Conservation (phyloP, 2,888 invertebrate species). For the Dicyrtoma fusca region DNA sequence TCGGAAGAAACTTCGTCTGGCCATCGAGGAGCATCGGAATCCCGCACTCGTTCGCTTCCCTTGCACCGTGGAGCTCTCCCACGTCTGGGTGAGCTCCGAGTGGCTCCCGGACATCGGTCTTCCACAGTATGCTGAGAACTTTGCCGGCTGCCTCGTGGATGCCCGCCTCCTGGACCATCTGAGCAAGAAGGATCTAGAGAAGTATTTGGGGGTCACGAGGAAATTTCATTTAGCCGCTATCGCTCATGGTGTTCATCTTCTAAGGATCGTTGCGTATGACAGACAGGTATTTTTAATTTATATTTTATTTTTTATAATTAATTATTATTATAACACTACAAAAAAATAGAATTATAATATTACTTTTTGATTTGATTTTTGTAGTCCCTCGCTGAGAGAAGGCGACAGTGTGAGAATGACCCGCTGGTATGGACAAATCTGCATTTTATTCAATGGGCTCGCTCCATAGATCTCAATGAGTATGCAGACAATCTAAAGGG, state of each 20-base stretch:
- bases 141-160: constrained; percentile 86
- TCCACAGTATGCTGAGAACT: constrained; percentile 83
- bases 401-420: constrained; percentile 88
- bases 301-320: constrained; percentile 21
- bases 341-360: background rate
- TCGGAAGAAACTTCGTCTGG: constrained; percentile 86
- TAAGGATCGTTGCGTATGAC: constrained; percentile 90
- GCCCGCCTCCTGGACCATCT: constrained; percentile 90
- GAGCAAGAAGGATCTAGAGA: constrained; percentile 91
- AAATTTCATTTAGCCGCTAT: constrained; percentile 95
- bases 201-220: constrained; percentile 85
- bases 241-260: constrained; percentile 88
- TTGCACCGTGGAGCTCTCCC: constrained; percentile 81
- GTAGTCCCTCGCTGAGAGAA: constrained; percentile 80
- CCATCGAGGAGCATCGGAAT: constrained; percentile 88
- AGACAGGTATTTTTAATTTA: constrained; percentile 67
- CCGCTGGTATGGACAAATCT: constrained; percentile 96
- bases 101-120: constrained; percentile 91
- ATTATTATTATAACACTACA: constrained; percentile 15
- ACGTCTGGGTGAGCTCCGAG: constrained; percentile 91
- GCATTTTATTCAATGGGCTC: constrained; percentile 89
- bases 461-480: constrained; percentile 90
- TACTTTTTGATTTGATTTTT: constrained; percentile 45
- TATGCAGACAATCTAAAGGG: constrained; percentile 92
- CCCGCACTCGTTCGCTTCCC: constrained; percentile 86